Conservation (phyloP, 2,888 invertebrate genomes). For the Ornithoptera priamus region DNA sequence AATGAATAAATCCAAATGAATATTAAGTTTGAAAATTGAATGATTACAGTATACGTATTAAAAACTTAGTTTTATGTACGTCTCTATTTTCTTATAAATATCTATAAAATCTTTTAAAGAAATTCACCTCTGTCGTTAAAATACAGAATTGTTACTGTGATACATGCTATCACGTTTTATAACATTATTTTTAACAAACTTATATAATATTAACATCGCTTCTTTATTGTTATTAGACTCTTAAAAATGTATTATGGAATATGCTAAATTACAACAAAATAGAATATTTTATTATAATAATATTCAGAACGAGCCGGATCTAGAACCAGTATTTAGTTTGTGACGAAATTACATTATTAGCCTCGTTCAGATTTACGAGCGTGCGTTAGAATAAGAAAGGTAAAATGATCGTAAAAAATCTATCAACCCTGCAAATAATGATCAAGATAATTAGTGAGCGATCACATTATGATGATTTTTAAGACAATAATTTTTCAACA, state of each 20-base stretch:
- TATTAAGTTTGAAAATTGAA: too few species aligned
- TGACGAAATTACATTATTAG: constrained; percentile 15
- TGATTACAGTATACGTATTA: too few species aligned
- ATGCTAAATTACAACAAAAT: constrained; percentile 18
- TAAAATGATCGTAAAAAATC: neutral
- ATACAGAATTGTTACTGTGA: too few species aligned
- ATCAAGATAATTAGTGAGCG: neutral
- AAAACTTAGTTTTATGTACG: too few species aligned
- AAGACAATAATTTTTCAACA: neutral
- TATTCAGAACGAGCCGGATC: constrained; percentile 30
- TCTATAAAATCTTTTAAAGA: too few species aligned
- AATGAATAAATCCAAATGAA: too few species aligned
- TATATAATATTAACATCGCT: neutral
- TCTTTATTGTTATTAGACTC: neutral
- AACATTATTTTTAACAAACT: neutral
- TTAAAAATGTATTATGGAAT: constrained; percentile 18
- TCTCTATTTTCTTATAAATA: too few species aligned
- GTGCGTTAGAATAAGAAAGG: constrained; percentile 8
- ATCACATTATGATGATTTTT: neutral
- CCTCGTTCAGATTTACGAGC: constrained; percentile 8
- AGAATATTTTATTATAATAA: constrained; percentile 28
- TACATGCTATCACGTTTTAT: too few species aligned
- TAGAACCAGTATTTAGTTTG: constrained; percentile 25
- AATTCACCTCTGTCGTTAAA: too few species aligned
- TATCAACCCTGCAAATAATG: neutral